Conservation (phyloP, 2,113 vertebrate species). For the Grammomys dolichurus region DNA sequence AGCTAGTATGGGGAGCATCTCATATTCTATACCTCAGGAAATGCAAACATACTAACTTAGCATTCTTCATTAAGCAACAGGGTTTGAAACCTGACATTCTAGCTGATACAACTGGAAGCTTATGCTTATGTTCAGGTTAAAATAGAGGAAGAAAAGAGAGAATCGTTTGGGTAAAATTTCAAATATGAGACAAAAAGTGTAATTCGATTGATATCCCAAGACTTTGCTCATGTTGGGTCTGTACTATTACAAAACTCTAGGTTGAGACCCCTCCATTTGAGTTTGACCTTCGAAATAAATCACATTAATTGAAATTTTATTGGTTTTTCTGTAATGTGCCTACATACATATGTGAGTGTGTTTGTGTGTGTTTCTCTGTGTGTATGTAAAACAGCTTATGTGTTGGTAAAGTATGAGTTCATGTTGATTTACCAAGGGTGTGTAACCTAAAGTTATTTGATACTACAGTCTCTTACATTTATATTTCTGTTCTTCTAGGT, state of each 20-base stretch:
- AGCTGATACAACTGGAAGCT: not conserved
- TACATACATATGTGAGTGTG: not conserved
- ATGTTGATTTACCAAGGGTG: slow-evolving; percentile 32
- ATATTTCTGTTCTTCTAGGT: slow-evolving; percentile 35
- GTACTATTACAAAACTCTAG: slow-evolving; percentile 6
- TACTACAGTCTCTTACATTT: slow-evolving; percentile 1
- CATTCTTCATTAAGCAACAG: not conserved
- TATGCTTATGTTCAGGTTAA: not conserved
- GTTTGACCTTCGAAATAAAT: slow-evolving; percentile 36
- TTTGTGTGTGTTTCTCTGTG: too few relatives aligned
- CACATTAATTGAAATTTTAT: not conserved
- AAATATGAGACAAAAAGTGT: not conserved
- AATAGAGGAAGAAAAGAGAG: slow-evolving; percentile 18
- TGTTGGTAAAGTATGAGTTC: not conserved
- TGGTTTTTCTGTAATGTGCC: not conserved
- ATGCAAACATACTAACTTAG: not conserved
- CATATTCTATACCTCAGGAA: slow-evolving; percentile 26
- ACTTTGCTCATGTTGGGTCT: not conserved
- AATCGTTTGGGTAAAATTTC: slow-evolving; percentile 24
- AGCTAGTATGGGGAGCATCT: not conserved
- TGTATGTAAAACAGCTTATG: not conserved
- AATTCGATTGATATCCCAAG: not conserved
- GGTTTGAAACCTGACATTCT: not conserved
- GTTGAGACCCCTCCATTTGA: not conserved
- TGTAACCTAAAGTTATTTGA: not conserved